These are phyloP conservation scores for Corynorhinus townsendii DNA, from an alignment of 2,113 vertebrate species.

Conservation along the genomic window DNA sequence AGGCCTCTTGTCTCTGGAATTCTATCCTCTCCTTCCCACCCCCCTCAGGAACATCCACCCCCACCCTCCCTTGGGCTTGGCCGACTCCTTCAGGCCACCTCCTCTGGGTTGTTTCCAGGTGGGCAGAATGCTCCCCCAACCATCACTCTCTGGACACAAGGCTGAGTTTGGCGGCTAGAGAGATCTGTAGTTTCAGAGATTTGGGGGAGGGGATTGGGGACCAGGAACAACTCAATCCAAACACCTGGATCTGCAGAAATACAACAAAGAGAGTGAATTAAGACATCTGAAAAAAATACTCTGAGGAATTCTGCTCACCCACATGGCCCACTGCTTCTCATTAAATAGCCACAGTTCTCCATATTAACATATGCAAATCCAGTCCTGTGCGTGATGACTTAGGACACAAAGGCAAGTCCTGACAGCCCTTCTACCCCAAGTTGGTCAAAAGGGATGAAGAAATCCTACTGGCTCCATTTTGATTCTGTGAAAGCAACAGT, in stretches of 20 bases:
- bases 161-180: conserved; percentile 16
- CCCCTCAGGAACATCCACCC: neutral
- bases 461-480: neutral
- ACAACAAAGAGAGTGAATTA: conserved; percentile 71
- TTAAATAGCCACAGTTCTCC: conserved; percentile 54
- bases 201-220: conserved; percentile 9
- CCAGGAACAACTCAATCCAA: conserved; percentile 44
- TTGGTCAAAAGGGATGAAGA: conserved; percentile 2
- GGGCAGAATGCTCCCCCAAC: neutral
- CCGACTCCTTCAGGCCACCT: neutral
- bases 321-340: conserved; percentile 71
- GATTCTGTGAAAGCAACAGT: neutral
- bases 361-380: conserved; percentile 74
- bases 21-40: neutral
- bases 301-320: conserved; percentile 70
- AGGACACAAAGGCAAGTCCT: conserved; percentile 34
- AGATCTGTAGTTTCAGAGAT: conserved; percentile 50
- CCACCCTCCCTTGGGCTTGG: neutral
- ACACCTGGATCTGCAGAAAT: conserved; percentile 67
- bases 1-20: conserved; percentile 65
- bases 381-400: neutral
- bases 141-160: neutral
- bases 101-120: neutral
- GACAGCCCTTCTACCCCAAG: neutral
- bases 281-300: conserved; percentile 74